Evolutionary conservation across 2,888 invertebrate species (phyloP).

Genomic region (Blastobasis lacticolella): DNA sequence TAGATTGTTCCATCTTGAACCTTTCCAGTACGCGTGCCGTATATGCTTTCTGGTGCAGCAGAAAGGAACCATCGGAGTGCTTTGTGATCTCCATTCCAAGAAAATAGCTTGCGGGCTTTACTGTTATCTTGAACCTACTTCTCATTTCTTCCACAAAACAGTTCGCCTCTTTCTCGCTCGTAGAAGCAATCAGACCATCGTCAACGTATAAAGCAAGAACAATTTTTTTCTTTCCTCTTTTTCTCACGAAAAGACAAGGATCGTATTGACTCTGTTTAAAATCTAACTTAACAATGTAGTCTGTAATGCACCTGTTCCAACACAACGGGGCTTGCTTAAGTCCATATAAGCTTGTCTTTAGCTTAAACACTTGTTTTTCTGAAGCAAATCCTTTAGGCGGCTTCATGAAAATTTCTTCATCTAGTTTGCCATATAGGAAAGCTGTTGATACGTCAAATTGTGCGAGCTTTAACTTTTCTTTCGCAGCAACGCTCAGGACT

Average conservation of each 20-base stretch:
- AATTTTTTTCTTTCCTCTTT: no score
- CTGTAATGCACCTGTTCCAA: slow-evolving; percentile 7
- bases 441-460: no score
- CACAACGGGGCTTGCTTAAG: slow-evolving; percentile 10
- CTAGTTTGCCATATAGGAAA: slow-evolving; percentile 2
- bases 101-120: not conserved
- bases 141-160: no score
- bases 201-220: no score
- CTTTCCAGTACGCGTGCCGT: not conserved
- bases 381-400: slow-evolving; percentile 5
- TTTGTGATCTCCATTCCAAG: slow-evolving; percentile 1
- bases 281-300: no score
- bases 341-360: slow-evolving; percentile 12
- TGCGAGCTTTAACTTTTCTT: no score
- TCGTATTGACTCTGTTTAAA: no score
- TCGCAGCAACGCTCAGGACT: no score
- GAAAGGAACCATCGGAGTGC: not conserved
- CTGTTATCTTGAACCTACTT: slow-evolving; percentile 1
- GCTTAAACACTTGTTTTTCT: slow-evolving; percentile 5
- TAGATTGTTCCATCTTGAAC: not conserved
- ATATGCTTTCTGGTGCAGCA: not conserved
- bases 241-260: no score
- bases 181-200: no score
- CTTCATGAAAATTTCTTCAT: slow-evolving; percentile 8
- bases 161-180: no score